phyloP scores from a whole-genome alignment of 2,113 vertebrate species.

The Excalfactoria chinensis region DNA sequence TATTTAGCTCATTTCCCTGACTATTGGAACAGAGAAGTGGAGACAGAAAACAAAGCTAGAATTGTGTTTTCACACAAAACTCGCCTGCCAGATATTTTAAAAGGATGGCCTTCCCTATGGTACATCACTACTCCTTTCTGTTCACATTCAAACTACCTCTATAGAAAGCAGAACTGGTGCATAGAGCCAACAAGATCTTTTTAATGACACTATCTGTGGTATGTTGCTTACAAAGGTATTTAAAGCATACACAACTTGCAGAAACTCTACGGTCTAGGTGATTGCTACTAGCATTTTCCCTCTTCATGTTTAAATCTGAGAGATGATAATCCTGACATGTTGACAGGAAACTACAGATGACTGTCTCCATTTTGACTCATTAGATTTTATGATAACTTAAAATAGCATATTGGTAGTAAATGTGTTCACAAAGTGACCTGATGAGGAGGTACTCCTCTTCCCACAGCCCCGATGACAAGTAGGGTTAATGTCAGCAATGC shows the following conservation, averaged over 20 bases:
- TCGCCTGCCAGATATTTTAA: not conserved
- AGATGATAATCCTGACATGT: not conserved
- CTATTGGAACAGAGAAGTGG: not conserved
- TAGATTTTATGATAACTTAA: slow-evolving; percentile 19
- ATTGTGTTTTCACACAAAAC: not conserved
- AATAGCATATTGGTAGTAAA: not conserved
- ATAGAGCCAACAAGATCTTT: not conserved
- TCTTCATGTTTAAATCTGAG: not conserved
- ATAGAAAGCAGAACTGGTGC: not conserved
- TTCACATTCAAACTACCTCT: not conserved
- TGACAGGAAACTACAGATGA: slow-evolving; percentile 26
- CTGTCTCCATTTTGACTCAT: not conserved
- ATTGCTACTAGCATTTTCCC: not conserved
- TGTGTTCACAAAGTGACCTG: not conserved
- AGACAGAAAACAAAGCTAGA: not conserved
- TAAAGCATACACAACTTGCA: not conserved
- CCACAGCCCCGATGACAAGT: slow-evolving; percentile 1
- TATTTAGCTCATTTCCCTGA: not conserved
- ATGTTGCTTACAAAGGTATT: not conserved
- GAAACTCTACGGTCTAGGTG: not conserved
- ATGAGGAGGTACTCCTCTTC: not conserved
- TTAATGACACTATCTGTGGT: not conserved
- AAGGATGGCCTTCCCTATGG: not conserved
- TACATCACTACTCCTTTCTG: not conserved
- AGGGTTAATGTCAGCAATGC: slow-evolving; percentile 55